These are phyloP conservation scores for Oreochromis spilurus DNA, from an alignment of 2,113 vertebrate species.

Conservation along the genomic window DNA sequence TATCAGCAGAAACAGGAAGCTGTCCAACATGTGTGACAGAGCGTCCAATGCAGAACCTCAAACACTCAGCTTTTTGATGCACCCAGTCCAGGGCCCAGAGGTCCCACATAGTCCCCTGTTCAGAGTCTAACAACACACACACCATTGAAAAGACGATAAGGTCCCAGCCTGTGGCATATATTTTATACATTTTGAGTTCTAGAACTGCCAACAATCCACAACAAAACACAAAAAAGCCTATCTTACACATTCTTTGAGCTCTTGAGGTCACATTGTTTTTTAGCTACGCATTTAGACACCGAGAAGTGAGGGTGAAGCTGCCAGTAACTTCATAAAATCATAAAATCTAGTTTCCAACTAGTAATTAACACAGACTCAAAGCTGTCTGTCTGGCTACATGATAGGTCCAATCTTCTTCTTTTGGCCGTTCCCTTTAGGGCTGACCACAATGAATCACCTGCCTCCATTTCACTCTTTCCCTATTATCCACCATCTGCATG, in stretches of 20 bases:
- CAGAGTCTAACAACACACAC: slow-evolving; percentile 25
- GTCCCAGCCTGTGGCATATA: not conserved
- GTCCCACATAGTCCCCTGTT: slow-evolving; percentile 71
- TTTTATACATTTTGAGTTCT: not conserved
- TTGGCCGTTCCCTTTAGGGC: not conserved
- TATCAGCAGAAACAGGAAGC: slow-evolving; percentile 76
- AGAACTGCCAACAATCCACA: not conserved
- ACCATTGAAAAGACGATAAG: not conserved
- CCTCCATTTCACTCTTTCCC: not conserved
- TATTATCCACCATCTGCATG: not conserved
- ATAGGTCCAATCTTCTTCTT: not conserved
- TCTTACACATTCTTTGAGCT: not conserved
- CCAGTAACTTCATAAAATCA: not conserved
- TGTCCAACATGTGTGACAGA: slow-evolving; percentile 69
- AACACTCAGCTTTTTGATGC: slow-evolving; percentile 81
- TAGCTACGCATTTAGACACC: not conserved
- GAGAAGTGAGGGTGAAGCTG: not conserved
- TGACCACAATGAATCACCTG: not conserved
- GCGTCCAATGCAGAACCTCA: slow-evolving; percentile 76
- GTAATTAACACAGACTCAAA: not conserved
- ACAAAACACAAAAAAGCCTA: not conserved
- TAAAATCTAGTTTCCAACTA: not conserved
- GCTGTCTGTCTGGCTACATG: not conserved
- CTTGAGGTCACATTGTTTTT: not conserved
- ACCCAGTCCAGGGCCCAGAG: slow-evolving; percentile 72